phyloP scores from a whole-genome alignment of 2,113 vertebrate species.

The Elgaria multicarinata region DNA sequence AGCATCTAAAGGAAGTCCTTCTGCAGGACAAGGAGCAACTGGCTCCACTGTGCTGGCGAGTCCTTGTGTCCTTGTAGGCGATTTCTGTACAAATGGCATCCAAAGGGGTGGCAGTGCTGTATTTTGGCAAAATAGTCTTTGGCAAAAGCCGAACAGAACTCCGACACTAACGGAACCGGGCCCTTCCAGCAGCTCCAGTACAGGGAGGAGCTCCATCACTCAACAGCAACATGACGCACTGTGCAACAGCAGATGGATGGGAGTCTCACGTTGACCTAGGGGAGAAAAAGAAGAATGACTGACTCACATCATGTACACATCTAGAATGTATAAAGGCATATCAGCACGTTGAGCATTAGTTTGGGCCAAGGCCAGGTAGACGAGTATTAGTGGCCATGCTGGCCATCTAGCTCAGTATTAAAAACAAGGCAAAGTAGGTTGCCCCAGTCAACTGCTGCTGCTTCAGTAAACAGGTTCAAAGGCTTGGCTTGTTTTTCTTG shows the following conservation, averaged over 20 bases:
- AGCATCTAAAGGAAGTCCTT: not conserved
- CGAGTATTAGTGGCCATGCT: not conserved
- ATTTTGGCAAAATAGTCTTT: not conserved
- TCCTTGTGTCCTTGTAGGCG: not conserved
- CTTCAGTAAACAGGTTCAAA: not conserved
- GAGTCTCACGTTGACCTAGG: not conserved
- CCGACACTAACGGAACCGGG: not conserved
- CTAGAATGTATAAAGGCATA: not conserved
- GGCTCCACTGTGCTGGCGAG: not conserved
- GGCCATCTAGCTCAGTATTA: not conserved
- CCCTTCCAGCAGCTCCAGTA: not conserved
- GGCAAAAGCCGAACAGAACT: not conserved
- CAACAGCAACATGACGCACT: not conserved
- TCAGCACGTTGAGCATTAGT: not conserved
- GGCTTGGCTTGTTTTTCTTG: not conserved
- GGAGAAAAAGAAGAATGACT: not conserved
- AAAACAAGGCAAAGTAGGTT: not conserved
- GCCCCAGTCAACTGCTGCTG: not conserved
- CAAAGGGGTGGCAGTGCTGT: not conserved
- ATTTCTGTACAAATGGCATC: not conserved
- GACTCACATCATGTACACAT: not conserved
- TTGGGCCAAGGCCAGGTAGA: not conserved
- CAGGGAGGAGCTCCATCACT: not conserved
- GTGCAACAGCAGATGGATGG: not conserved
- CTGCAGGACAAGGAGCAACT: not conserved